Conservation (phyloP, 1,140 invertebrate species). For the Bombyx mandarina region DNA sequence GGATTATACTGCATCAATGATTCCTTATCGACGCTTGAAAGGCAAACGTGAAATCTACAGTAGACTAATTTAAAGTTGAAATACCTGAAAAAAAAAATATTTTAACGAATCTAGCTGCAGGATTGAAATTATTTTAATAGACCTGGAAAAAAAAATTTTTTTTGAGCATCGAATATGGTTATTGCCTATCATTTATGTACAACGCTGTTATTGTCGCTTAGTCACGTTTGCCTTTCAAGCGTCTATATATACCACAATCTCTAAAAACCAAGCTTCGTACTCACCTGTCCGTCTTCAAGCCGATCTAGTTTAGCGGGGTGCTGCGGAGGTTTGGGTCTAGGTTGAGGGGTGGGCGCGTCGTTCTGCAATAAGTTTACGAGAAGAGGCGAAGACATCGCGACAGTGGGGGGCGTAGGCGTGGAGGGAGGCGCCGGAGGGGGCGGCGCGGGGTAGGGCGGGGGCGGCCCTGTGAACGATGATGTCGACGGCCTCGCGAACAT, state of each 20-base stretch:
- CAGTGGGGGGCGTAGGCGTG: constrained; percentile 40
- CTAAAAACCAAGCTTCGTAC: not conserved
- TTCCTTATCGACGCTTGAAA: not conserved
- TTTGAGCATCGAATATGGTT: too few relatives aligned
- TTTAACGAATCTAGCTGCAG: too few relatives aligned
- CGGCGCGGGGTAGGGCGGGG: constrained; percentile 36
- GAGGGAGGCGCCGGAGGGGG: constrained; percentile 7
- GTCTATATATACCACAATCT: not conserved
- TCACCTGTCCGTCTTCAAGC: constrained; percentile 51
- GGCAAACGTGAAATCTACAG: too few relatives aligned
- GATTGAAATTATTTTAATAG: too few relatives aligned
- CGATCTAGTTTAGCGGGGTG: constrained; percentile 59
- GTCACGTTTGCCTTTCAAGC: too few relatives aligned
- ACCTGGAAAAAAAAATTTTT: too few relatives aligned
- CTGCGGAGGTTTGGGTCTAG: constrained; percentile 63
- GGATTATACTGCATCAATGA: not conserved
- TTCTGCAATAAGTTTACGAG: constrained; percentile 93
- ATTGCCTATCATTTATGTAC: too few relatives aligned
- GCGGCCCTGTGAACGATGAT: constrained; percentile 37
- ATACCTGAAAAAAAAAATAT: too few relatives aligned
- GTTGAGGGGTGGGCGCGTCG: constrained; percentile 75
- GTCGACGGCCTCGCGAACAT: constrained; percentile 43
- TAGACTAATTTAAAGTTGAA: too few relatives aligned
- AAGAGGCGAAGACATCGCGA: constrained; percentile 88
- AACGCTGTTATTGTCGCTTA: too few relatives aligned